Percentiles rank a stretch among this genome's conserved stretches.
Conservation (phyloP, 1,140 invertebrate species). For the Diachasmimorpha longicaudata region DNA sequence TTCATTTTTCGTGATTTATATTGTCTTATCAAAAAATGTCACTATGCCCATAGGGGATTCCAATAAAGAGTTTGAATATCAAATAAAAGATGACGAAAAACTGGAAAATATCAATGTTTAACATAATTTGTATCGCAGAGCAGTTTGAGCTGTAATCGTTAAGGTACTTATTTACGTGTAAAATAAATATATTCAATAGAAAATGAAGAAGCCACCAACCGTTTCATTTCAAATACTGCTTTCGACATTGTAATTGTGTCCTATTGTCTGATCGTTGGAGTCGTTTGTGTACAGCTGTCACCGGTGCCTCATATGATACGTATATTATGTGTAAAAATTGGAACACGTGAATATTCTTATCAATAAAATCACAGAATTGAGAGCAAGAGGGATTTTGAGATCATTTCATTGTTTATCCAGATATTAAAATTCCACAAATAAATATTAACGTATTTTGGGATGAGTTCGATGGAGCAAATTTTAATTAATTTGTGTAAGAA, state of each 20-base stretch:
- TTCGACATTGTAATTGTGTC: not conserved
- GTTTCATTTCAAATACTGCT: not conserved
- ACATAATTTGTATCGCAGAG: not conserved
- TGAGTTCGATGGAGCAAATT: too few relatives aligned
- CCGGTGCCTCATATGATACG: not conserved
- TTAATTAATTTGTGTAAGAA: too few relatives aligned
- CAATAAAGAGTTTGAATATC: not conserved
- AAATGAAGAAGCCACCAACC: not conserved
- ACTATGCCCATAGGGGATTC: not conserved
- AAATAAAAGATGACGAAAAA: not conserved
- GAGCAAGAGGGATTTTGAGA: not conserved
- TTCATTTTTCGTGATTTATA: not conserved
- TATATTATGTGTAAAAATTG: conserved; percentile 2
- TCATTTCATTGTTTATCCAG: not conserved
- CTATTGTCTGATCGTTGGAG: not conserved
- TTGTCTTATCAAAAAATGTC: not conserved
- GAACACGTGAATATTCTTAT: not conserved
- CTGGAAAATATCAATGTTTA: not conserved
- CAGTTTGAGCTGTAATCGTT: not conserved
- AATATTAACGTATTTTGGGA: too few relatives aligned
- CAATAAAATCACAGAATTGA: not conserved
- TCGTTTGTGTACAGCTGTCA: conserved; percentile 6
- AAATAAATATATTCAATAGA: not conserved
- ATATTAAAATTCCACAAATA: too few relatives aligned
- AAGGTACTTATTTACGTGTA: conserved; percentile 5